Evolutionary conservation across 1,140 invertebrate species (phyloP).

Genomic region (Lepidurus couesii): DNA sequence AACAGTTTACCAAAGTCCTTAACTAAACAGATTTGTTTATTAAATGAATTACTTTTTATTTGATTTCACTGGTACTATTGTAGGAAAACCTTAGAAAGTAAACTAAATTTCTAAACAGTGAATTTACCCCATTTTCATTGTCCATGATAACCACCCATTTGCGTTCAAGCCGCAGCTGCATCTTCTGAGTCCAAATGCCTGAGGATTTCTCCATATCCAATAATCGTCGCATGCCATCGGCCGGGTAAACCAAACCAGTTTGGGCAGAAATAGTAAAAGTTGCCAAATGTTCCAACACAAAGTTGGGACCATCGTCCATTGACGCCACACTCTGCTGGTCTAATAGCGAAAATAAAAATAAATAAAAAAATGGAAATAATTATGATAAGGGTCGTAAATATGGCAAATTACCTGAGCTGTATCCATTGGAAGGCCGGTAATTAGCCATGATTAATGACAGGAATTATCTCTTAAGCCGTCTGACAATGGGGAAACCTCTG

Average conservation of each 20-base stretch:
- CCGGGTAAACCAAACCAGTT: constrained; percentile 76
- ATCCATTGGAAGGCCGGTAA: constrained; percentile 27
- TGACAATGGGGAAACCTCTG: not conserved
- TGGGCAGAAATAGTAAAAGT: constrained; percentile 91
- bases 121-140: constrained; percentile 85
- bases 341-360: constrained; percentile 7
- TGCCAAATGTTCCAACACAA: constrained; percentile 92
- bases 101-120: too few relatives aligned
- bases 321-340: constrained; percentile 34
- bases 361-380: not conserved
- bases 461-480: not conserved
- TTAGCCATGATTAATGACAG: not conserved
- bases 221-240: constrained; percentile 91
- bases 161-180: constrained; percentile 82
- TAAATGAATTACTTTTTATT: too few relatives aligned
- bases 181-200: constrained; percentile 98
- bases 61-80: too few relatives aligned
- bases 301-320: constrained; percentile 62
- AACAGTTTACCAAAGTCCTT: too few relatives aligned
- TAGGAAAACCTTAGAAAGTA: too few relatives aligned
- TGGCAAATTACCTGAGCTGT: constrained; percentile 22
- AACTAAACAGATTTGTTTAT: too few relatives aligned
- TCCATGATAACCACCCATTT: constrained; percentile 90
- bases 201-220: constrained; percentile 94
- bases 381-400: not conserved